Conservation (phyloP, 2,113 vertebrate species). For the Tragelaphus buxtoni region DNA sequence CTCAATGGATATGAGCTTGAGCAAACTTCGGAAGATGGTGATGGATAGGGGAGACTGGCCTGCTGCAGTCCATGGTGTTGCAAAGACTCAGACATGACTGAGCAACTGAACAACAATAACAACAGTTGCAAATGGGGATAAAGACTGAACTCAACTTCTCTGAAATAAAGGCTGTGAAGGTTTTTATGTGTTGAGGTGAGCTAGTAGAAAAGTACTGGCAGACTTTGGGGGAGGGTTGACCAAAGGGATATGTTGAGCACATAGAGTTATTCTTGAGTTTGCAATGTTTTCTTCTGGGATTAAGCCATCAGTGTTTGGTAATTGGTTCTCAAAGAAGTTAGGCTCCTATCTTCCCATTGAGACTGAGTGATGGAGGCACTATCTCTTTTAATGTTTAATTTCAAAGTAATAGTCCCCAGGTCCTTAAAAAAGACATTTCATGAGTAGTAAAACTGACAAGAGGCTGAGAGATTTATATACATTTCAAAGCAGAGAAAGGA, state of each 20-base stretch:
- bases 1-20: neutral
- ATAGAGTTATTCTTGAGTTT: neutral
- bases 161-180: neutral
- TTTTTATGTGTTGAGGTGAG: neutral
- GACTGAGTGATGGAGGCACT: neutral
- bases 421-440: neutral
- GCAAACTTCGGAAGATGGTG: neutral
- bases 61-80: neutral
- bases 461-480: neutral
- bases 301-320: neutral
- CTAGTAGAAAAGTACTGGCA: neutral
- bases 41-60: neutral
- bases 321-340: neutral
- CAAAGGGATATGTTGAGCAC: accelerated
- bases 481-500: neutral
- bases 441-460: neutral
- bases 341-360: neutral
- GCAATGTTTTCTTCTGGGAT: neutral
- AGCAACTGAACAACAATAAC: neutral
- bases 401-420: neutral
- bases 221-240: neutral
- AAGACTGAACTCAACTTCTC: neutral
- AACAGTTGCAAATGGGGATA: neutral
- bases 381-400: neutral
- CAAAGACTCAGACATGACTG: neutral